These are phyloP conservation scores for Poecilia latipinna DNA, from an alignment of 2,113 vertebrate genomes.

Conservation along the genomic window DNA sequence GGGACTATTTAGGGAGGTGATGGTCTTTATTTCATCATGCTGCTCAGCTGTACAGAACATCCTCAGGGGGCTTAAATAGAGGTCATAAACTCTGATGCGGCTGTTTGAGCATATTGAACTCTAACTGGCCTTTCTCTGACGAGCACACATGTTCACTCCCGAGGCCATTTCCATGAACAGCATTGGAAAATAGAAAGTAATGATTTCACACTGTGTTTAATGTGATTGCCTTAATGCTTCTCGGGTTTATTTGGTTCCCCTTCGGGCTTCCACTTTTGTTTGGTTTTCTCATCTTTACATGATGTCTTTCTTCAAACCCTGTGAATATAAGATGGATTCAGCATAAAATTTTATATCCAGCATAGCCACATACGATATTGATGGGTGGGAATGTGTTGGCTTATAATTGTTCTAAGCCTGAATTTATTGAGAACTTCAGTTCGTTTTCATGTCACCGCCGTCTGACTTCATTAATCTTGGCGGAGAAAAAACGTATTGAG, in stretches of 20 bases:
- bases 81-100: conserved; percentile 73
- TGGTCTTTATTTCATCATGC: conserved; percentile 41
- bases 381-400: neutral
- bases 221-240: conserved; percentile 48
- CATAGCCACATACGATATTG: neutral
- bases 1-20: conserved; percentile 30
- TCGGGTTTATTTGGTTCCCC: neutral
- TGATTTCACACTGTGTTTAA: conserved; percentile 61
- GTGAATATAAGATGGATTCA: neutral
- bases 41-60: conserved; percentile 42
- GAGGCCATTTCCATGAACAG: conserved; percentile 56
- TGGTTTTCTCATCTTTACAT: neutral
- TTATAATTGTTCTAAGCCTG: no score
- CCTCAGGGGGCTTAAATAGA: conserved; percentile 61
- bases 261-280: neutral
- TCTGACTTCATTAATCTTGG: conserved; percentile 3
- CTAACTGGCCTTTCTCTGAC: conserved; percentile 67
- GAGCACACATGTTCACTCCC: conserved; percentile 58
- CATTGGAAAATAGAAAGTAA: conserved; percentile 64
- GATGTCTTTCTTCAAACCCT: neutral
- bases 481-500: neutral
- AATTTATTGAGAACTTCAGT: neutral
- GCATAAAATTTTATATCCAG: neutral
- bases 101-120: conserved; percentile 76
- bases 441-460: neutral